Conservation (phyloP, 2,888 invertebrate species). For the Kuschelorhynchus macadamiae region DNA sequence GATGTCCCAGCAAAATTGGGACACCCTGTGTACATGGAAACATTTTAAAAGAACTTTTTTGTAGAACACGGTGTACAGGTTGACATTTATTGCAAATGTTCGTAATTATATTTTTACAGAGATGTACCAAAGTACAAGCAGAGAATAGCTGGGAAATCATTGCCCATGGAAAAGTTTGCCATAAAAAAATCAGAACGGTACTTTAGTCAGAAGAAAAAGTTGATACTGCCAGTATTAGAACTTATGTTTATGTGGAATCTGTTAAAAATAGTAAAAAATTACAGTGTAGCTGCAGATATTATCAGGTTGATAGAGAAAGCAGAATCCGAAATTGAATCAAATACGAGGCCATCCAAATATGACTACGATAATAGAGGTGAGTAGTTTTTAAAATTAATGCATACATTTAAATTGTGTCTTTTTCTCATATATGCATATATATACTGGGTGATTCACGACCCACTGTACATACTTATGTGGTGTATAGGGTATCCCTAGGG, state of each 20-base stretch:
- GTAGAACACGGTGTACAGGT: too few species aligned
- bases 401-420: too few species aligned
- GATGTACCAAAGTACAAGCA: constrained; percentile 88
- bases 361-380: constrained; percentile 81
- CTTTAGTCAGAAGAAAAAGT: constrained; percentile 78
- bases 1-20: too few species aligned
- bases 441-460: too few species aligned
- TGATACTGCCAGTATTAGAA: constrained; percentile 89
- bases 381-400: too few species aligned
- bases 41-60: too few species aligned
- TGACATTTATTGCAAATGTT: too few species aligned
- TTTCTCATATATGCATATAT: too few species aligned
- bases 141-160: constrained; percentile 94
- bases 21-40: too few species aligned
- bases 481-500: too few species aligned
- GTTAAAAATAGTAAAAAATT: constrained; percentile 84
- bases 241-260: constrained; percentile 95
- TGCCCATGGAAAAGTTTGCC: constrained; percentile 97
- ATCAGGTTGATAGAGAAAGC: constrained; percentile 76
- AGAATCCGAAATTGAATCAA: constrained; percentile 65
- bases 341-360: constrained; percentile 68
- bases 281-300: constrained; percentile 74
- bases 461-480: too few species aligned
- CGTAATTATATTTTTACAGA: too few species aligned
- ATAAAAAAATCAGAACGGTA: constrained; percentile 88